These are phyloP conservation scores for Pherbina coryleti DNA, from an alignment of 2,888 invertebrate species.

Conservation along the genomic window DNA sequence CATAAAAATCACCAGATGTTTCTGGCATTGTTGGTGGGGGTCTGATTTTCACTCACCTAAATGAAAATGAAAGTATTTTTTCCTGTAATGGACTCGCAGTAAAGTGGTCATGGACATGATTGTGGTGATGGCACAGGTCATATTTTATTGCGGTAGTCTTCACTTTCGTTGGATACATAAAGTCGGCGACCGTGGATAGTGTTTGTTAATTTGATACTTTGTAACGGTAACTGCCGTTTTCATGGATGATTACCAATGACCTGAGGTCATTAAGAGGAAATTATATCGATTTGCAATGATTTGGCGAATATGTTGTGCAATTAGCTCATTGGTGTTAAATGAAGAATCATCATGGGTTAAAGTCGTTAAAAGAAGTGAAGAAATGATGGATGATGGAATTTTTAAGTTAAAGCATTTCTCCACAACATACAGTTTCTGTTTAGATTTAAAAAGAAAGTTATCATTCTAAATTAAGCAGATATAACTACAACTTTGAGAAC, in stretches of 20 bases:
- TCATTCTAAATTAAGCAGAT: too few species aligned
- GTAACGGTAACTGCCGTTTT: neutral
- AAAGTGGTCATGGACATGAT: neutral
- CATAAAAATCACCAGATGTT: too few species aligned
- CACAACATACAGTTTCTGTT: too few species aligned
- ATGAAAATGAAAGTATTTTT: neutral
- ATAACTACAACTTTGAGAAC: too few species aligned
- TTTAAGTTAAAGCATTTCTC: too few species aligned
- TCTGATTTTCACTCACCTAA: too few species aligned
- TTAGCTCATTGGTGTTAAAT: neutral
- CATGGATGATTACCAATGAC: neutral
- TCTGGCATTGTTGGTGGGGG: too few species aligned
- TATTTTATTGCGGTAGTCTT: constrained; percentile 18
- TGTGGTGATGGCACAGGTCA: neutral
- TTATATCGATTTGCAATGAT: constrained; percentile 30
- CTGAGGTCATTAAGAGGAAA: constrained; percentile 15
- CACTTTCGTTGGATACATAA: neutral
- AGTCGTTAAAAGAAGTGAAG: neutral
- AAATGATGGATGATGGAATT: too few species aligned
- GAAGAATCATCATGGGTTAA: constrained; percentile 9
- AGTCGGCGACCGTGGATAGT: neutral
- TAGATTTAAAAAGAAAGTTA: too few species aligned
- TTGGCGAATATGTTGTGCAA: constrained; percentile 11
- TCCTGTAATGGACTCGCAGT: neutral
- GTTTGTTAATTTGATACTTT: constrained; percentile 32